Conservation (phyloP, 2,888 invertebrate species). For the Drosophila histrio region DNA sequence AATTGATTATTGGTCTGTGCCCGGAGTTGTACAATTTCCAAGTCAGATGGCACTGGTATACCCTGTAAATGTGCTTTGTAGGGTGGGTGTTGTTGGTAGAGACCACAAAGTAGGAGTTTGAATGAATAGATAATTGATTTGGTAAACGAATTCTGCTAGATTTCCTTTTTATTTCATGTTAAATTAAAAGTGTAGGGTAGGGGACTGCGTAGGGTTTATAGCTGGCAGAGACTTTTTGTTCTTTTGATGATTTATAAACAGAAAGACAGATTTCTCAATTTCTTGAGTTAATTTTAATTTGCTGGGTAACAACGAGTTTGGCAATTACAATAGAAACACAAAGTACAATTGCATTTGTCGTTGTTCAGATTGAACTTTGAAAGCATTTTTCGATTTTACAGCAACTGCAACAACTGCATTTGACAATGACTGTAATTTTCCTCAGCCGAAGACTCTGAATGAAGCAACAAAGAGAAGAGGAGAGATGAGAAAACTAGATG, state of each 20-base stretch:
- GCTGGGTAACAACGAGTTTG: conserved; percentile 10
- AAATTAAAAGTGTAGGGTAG: too few relatives aligned
- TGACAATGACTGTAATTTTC: conserved; percentile 69
- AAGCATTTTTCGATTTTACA: conserved; percentile 52
- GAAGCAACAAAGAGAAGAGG: conserved; percentile 10
- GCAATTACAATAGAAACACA: not conserved
- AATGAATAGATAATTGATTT: too few relatives aligned
- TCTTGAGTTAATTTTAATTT: not conserved
- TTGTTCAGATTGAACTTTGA: conserved; percentile 51
- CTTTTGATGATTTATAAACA: too few relatives aligned
- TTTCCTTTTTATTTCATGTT: too few relatives aligned
- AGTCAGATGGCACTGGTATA: conserved; percentile 4
- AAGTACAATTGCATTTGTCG: conserved; percentile 27
- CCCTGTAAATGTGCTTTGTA: not conserved
- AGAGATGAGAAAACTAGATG: conserved; percentile 16
- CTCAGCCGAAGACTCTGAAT: conserved; percentile 35
- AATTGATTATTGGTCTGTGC: conserved; percentile 62
- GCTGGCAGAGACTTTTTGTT: too few relatives aligned
- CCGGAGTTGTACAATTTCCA: conserved; percentile 8
- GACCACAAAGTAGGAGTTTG: too few relatives aligned
- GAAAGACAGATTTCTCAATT: too few relatives aligned
- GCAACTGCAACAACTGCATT: conserved; percentile 57
- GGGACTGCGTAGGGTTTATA: too few relatives aligned
- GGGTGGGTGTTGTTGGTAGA: not conserved
- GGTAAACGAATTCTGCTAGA: too few relatives aligned